A percentile compares a stretch with the other conserved stretches of the same genome.
phyloP scores from a whole-genome alignment of 1,140 invertebrate genomes.

The Drosophila nikananu region DNA sequence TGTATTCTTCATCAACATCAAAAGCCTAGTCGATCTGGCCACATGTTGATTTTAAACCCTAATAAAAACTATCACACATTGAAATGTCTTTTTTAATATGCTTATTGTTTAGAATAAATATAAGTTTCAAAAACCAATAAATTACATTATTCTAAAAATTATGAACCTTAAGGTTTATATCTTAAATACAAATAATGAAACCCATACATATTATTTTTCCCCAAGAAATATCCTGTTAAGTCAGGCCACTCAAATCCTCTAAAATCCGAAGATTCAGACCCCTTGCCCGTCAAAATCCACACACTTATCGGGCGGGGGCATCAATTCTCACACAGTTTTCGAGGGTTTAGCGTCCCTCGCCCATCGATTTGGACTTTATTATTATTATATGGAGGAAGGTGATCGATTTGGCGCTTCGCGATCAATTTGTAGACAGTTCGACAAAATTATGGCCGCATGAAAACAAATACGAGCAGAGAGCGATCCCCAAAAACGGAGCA shows the following conservation, averaged over 20 bases:
- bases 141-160: too few species aligned
- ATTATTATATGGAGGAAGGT: slow-evolving; percentile 81
- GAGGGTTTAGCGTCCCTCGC: slow-evolving; percentile 45
- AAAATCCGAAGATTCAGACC: slow-evolving; percentile 3
- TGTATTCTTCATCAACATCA: too few species aligned
- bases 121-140: too few species aligned
- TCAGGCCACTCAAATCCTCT: slow-evolving; percentile 10
- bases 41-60: too few species aligned
- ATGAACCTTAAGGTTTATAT: too few species aligned
- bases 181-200: too few species aligned
- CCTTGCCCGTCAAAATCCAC: slow-evolving; percentile 16
- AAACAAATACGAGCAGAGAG: slow-evolving; percentile 65
- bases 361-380: slow-evolving; percentile 65
- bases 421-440: slow-evolving; percentile 83
- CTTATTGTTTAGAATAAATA: too few species aligned
- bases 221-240: too few species aligned
- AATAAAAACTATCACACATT: too few species aligned
- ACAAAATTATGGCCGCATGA: slow-evolving; percentile 66
- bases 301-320: slow-evolving; percentile 55
- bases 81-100: too few species aligned
- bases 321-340: slow-evolving; percentile 64
- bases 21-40: too few species aligned
- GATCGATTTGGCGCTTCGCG: slow-evolving; percentile 85
- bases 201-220: too few species aligned
- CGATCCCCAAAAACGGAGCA: slow-evolving; percentile 14